Percentiles rank a stretch among this genome's conserved stretches.
These are phyloP conservation scores for Chymomyza caudatula DNA, from an alignment of 2,888 invertebrate species.

Conservation along the genomic window DNA sequence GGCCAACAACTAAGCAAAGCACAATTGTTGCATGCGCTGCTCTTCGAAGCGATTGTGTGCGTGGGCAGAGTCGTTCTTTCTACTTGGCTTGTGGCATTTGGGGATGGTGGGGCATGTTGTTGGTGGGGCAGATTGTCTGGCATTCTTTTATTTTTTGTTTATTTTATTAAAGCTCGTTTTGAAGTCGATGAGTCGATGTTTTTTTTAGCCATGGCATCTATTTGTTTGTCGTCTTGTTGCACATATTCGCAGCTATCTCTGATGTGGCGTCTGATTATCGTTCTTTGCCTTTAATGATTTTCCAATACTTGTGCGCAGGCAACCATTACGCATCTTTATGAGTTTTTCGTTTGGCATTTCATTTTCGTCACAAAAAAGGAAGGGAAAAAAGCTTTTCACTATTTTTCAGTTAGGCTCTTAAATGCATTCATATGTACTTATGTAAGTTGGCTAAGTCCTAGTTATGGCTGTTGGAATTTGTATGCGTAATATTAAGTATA, in stretches of 20 bases:
- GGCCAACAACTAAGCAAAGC: no score
- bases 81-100: background rate
- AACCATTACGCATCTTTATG: constrained; percentile 77
- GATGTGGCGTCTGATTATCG: constrained; percentile 25
- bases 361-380: background rate
- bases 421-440: background rate
- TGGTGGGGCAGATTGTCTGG: background rate
- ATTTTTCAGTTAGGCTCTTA: background rate
- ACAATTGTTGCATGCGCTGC: constrained; percentile 68
- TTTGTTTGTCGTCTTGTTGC: background rate
- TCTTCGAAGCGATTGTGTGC: constrained; percentile 1
- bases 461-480: background rate
- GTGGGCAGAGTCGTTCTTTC: constrained; percentile 6
- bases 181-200: background rate
- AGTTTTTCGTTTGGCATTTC: constrained; percentile 39
- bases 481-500: background rate
- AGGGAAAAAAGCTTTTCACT: background rate
- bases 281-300: constrained; percentile 64
- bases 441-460: background rate
- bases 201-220: constrained; percentile 11
- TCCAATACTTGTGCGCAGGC: constrained; percentile 77
- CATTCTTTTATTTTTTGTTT: background rate
- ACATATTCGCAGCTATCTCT: background rate
- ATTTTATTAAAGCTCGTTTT: background rate
- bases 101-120: background rate